Conservation (phyloP, 2,888 invertebrate species). For the Macrosoma leucophasiata region DNA sequence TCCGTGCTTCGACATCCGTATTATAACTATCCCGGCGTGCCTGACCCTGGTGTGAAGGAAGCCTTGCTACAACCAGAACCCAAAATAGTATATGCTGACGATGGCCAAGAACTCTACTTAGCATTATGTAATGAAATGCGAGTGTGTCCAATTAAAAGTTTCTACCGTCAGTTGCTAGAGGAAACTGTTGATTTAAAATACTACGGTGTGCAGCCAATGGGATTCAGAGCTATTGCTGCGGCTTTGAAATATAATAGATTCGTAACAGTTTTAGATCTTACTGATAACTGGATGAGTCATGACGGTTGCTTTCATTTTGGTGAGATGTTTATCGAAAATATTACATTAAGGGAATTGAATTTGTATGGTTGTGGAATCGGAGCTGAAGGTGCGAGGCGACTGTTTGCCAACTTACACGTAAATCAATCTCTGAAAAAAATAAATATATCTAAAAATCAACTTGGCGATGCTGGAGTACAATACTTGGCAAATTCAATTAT, state of each 20-base stretch:
- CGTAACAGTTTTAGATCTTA: constrained; percentile 33
- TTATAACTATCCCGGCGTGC: constrained; percentile 34
- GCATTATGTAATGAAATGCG: constrained; percentile 35
- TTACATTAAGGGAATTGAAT: constrained; percentile 29
- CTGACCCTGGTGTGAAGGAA: constrained; percentile 37
- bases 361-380: constrained; percentile 36
- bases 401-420: constrained; percentile 25
- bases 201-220: constrained; percentile 24
- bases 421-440: constrained; percentile 29
- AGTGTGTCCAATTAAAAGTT: constrained; percentile 30
- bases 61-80: constrained; percentile 35
- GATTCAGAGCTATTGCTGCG: constrained; percentile 28
- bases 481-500: constrained; percentile 28
- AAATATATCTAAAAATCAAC: constrained; percentile 29
- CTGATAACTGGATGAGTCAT: constrained; percentile 34
- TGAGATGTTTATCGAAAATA: constrained; percentile 32
- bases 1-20: constrained; percentile 30
- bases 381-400: constrained; percentile 25
- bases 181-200: constrained; percentile 33
- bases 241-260: constrained; percentile 28
- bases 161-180: constrained; percentile 33
- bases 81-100: constrained; percentile 31
- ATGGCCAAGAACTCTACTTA: constrained; percentile 43
- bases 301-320: constrained; percentile 38
- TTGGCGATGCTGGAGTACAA: constrained; percentile 31